Evolutionary conservation across 2,797 vertebrate species (phyloP).

Genomic region (Buphagus erythrorhynchus): DNA sequence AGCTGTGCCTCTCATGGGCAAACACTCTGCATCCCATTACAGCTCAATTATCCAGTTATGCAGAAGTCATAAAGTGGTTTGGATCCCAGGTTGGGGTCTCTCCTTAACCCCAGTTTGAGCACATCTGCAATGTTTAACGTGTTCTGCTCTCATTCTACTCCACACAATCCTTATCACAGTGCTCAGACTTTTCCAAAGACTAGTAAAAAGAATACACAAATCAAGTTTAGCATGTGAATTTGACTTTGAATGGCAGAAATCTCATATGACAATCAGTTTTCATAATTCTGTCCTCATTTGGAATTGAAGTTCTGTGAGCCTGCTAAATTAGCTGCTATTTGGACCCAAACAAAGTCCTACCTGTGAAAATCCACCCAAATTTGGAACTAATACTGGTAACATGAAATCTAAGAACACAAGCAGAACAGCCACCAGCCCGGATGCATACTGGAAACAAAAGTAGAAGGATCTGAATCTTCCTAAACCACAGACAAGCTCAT

Average conservation of each 20-base stretch:
- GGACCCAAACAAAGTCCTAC: neutral
- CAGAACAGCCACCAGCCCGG: neutral
- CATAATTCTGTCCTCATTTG: neutral
- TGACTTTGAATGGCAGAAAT: neutral
- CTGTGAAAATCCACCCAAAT: neutral
- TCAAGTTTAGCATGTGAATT: neutral
- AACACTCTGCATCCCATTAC: neutral
- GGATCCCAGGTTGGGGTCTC: neutral
- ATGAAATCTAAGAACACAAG: neutral
- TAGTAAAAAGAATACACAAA: neutral
- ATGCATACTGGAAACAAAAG: neutral
- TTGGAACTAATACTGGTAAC: neutral
- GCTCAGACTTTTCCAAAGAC: neutral
- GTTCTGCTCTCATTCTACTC: neutral
- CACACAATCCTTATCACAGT: neutral
- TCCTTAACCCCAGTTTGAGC: neutral
- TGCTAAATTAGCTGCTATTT: neutral
- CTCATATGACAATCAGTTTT: neutral
- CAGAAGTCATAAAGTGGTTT: constrained; percentile 1
- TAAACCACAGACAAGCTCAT: neutral
- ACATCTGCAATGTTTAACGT: neutral
- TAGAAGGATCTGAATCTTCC: neutral
- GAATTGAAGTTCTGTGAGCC: neutral
- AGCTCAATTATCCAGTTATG: neutral
- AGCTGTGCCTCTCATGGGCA: neutral